Conservation (phyloP, 2,113 vertebrate genomes). For the Clarias magur region DNA sequence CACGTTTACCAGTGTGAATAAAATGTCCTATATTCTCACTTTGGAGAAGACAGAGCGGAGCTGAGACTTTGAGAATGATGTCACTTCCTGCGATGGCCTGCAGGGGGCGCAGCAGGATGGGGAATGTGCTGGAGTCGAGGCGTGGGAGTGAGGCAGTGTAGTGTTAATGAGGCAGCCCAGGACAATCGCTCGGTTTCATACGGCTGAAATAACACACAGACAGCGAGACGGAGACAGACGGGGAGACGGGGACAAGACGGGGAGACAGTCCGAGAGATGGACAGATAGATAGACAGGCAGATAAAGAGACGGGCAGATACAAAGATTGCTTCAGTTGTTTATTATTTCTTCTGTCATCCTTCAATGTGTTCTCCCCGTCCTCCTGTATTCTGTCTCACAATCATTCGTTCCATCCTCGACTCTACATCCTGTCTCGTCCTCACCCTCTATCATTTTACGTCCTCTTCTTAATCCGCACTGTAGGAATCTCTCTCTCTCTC, state of each 20-base stretch:
- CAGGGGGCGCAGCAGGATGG: constrained; percentile 71
- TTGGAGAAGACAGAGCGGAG: neutral
- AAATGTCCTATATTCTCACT: constrained; percentile 10
- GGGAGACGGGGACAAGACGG: constrained; percentile 61
- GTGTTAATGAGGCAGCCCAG: constrained; percentile 59
- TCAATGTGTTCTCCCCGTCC: neutral
- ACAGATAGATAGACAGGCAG: constrained; percentile 40
- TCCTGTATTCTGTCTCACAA: neutral
- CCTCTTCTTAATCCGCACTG: no score
- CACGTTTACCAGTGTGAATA: neutral
- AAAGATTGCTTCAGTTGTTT: constrained; percentile 6
- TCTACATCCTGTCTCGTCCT: neutral
- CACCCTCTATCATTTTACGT: neutral
- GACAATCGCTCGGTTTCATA: neutral
- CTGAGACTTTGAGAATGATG: constrained; percentile 7
- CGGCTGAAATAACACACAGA: neutral
- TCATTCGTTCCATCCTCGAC: neutral
- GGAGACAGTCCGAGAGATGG: constrained; percentile 66
- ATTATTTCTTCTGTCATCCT: neutral
- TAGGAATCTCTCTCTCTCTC: neutral
- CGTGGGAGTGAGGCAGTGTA: neutral
- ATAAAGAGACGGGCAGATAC: constrained; percentile 65
- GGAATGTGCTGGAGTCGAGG: constrained; percentile 44
- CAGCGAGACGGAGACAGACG: constrained; percentile 46
- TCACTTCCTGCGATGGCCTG: constrained; percentile 63